A percentile compares a stretch with the other conserved stretches of the same genome.
Evolutionary conservation across 2,113 vertebrate species (phyloP).

Genomic region (Scophthalmus maximus): DNA sequence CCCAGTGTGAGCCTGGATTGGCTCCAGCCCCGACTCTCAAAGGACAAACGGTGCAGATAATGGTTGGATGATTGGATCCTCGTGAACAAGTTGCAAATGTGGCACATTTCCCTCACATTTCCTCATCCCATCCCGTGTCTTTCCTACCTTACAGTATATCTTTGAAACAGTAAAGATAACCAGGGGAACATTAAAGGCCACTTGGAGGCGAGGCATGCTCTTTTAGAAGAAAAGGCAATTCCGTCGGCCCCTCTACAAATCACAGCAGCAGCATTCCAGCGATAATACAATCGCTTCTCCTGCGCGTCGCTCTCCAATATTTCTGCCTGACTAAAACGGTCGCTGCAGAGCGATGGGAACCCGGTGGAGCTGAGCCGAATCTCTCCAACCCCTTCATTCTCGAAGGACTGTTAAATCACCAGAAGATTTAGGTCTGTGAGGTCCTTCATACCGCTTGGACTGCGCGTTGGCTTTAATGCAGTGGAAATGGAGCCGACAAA

Average conservation of each 20-base stretch:
- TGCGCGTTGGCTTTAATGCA: slow-evolving; percentile 27
- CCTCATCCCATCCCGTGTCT: not conserved
- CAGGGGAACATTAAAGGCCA: not conserved
- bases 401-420: too few species aligned
- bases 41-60: not conserved
- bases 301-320: not conserved
- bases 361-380: slow-evolving; percentile 5
- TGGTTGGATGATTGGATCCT: too few species aligned
- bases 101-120: not conserved
- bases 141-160: not conserved
- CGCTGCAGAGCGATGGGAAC: slow-evolving; percentile 9
- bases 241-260: not conserved
- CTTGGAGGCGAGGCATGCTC: not conserved
- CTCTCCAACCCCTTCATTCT: not conserved
- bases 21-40: too few species aligned
- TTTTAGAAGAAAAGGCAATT: not conserved
- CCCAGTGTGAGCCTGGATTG: too few species aligned
- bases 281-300: not conserved
- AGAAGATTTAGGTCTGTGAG: too few species aligned
- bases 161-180: not conserved
- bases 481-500: slow-evolving; percentile 20
- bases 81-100: not conserved
- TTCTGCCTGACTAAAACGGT: too few species aligned
- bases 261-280: not conserved
- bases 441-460: too few species aligned